Evolutionary conservation across 2,888 invertebrate species (phyloP).

Genomic region (Agrilus biguttatus): DNA sequence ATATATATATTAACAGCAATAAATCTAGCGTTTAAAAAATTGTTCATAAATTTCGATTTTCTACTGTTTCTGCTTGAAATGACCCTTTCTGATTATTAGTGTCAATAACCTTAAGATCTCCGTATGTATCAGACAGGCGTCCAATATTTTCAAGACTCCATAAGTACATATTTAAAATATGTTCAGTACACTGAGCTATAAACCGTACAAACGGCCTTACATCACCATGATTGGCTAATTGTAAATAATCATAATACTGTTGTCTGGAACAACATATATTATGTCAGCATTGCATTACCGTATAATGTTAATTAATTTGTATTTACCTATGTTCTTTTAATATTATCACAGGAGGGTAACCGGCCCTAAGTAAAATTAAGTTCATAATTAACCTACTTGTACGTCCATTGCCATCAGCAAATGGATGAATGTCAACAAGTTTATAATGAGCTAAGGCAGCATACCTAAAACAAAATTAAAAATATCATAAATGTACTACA

Average conservation of each 20-base stretch:
- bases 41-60: too few relatives aligned
- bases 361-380: conserved; percentile 84
- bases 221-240: conserved; percentile 88
- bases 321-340: conserved; percentile 61
- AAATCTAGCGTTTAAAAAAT: too few relatives aligned
- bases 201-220: conserved; percentile 91
- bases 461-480: conserved; percentile 40
- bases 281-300: too few relatives aligned
- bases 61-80: too few relatives aligned
- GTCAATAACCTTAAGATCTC: too few relatives aligned
- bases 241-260: conserved; percentile 76
- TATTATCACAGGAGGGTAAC: conserved; percentile 91
- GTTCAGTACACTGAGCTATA: conserved; percentile 84
- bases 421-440: conserved; percentile 93
- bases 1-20: too few relatives aligned
- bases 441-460: conserved; percentile 96
- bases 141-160: conserved; percentile 58
- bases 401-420: conserved; percentile 91
- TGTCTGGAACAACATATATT: conserved; percentile 31
- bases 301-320: not conserved
- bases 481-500: conserved; percentile 13
- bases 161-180: conserved; percentile 74
- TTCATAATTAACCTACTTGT: conserved; percentile 94
- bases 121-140: too few relatives aligned
- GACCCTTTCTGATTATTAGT: too few relatives aligned